phyloP scores from a whole-genome alignment of 2,888 invertebrate species.

The Elaeidobius kamerunicus region DNA sequence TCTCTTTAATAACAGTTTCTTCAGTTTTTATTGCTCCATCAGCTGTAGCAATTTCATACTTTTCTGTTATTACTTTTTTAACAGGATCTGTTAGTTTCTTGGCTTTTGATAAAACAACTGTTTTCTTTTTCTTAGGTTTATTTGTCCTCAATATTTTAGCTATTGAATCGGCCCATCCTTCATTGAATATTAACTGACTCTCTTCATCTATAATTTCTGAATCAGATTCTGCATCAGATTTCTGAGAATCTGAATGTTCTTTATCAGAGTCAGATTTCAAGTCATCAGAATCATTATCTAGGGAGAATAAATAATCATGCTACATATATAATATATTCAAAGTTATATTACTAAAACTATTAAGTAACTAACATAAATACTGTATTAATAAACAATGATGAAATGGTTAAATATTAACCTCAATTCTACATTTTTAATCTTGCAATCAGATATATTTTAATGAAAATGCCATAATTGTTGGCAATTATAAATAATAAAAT shows the following conservation, averaged over 20 bases:
- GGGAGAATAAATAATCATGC: not conserved
- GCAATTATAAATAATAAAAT: too few relatives aligned
- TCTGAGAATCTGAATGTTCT: slow-evolving; percentile 1
- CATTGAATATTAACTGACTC: slow-evolving; percentile 51
- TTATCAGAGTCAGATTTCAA: not conserved
- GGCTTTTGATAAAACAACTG: slow-evolving; percentile 74
- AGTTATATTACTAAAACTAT: not conserved
- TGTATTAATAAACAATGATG: not conserved
- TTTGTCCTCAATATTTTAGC: slow-evolving; percentile 72
- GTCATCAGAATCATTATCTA: not conserved
- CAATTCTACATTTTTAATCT: too few relatives aligned
- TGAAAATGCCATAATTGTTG: too few relatives aligned
- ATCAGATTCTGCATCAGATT: slow-evolving; percentile 4
- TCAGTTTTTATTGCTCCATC: slow-evolving; percentile 55
- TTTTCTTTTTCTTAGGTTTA: slow-evolving; percentile 72
- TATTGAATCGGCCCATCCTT: slow-evolving; percentile 81
- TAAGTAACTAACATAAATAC: not conserved
- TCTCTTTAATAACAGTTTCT: slow-evolving; percentile 37
- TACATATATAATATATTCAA: not conserved
- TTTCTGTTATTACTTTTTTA: slow-evolving; percentile 50
- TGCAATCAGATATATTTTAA: too few relatives aligned
- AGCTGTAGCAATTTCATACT: slow-evolving; percentile 63
- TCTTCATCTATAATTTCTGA: slow-evolving; percentile 28
- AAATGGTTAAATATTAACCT: too few relatives aligned
- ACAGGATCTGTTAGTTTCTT: slow-evolving; percentile 64